Evolutionary conservation across 2,888 invertebrate species (phyloP).

Genomic region (Thelaira solivaga): DNA sequence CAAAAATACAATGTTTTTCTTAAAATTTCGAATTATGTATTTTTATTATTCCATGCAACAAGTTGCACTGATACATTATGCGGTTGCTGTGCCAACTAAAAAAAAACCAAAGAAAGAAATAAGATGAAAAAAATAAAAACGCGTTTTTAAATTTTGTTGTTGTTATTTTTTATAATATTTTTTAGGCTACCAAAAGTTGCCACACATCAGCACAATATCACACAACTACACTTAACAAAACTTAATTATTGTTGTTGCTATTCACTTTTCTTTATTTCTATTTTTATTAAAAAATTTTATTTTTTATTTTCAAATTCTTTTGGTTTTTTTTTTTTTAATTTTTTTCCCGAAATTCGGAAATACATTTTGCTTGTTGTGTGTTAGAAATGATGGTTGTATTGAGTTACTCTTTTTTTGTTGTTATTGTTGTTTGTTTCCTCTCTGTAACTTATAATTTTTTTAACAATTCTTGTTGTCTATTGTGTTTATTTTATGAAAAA

Average conservation of each 20-base stretch:
- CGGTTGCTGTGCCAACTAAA: not conserved
- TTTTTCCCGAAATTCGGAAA: conserved; percentile 26
- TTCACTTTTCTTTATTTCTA: conserved; percentile 2
- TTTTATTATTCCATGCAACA: conserved; percentile 25
- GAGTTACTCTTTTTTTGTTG: conserved; percentile 56
- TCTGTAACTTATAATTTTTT: not conserved
- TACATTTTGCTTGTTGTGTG: conserved; percentile 22
- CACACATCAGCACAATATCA: not conserved
- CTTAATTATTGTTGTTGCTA: not conserved
- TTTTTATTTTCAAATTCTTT: conserved; percentile 60
- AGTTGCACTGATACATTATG: conserved; percentile 5
- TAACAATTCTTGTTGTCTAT: conserved; percentile 45
- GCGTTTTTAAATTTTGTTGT: conserved; percentile 21
- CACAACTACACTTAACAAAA: not conserved
- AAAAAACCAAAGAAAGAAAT: conserved; percentile 1
- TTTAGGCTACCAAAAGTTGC: conserved; percentile 21
- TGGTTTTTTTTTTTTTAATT: not conserved
- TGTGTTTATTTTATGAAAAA: not conserved
- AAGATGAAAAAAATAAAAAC: conserved; percentile 15
- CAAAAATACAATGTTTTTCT: not conserved
- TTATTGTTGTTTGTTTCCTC: conserved; percentile 60
- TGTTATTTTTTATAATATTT: not conserved
- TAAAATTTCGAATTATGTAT: conserved; percentile 2
- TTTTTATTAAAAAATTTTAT: conserved; percentile 40
- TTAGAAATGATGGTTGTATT: conserved; percentile 46